Conservation (phyloP, 1,140 invertebrate genomes). For the Meloidogyne exigua region DNA sequence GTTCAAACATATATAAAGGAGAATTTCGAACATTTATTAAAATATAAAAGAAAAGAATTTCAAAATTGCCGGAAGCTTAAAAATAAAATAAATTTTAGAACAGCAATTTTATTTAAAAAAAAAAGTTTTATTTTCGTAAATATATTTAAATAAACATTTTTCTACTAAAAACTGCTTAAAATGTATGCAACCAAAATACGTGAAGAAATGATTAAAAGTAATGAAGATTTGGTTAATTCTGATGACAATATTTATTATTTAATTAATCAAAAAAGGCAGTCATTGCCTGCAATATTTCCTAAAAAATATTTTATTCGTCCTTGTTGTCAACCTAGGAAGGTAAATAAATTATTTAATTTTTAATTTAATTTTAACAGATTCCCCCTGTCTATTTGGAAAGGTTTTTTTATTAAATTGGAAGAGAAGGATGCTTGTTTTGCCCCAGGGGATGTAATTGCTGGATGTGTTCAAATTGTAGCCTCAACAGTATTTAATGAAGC, state of each 20-base stretch:
- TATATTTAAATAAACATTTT: too few species aligned
- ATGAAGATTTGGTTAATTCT: neutral
- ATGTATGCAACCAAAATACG: neutral
- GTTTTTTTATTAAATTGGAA: conserved; percentile 11
- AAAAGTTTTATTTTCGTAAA: too few species aligned
- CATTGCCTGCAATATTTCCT: neutral
- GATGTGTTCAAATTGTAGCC: neutral
- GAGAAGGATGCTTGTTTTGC: conserved; percentile 27
- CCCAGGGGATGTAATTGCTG: conserved; percentile 16
- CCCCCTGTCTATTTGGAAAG: conserved; percentile 3
- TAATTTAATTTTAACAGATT: neutral
- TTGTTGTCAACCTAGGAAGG: neutral
- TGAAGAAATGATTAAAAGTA: neutral
- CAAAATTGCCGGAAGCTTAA: too few species aligned
- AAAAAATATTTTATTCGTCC: neutral
- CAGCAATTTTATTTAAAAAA: too few species aligned
- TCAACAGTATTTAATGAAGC: neutral
- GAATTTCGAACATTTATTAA: too few species aligned
- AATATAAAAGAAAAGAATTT: too few species aligned
- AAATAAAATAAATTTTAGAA: too few species aligned
- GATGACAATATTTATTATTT: neutral
- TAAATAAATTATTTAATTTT: neutral
- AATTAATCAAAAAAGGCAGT: neutral
- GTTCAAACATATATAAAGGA: too few species aligned
- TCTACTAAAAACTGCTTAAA: neutral